These are phyloP conservation scores for Irena cyanogastra DNA, from an alignment of 2,113 vertebrate species.

Conservation along the genomic window DNA sequence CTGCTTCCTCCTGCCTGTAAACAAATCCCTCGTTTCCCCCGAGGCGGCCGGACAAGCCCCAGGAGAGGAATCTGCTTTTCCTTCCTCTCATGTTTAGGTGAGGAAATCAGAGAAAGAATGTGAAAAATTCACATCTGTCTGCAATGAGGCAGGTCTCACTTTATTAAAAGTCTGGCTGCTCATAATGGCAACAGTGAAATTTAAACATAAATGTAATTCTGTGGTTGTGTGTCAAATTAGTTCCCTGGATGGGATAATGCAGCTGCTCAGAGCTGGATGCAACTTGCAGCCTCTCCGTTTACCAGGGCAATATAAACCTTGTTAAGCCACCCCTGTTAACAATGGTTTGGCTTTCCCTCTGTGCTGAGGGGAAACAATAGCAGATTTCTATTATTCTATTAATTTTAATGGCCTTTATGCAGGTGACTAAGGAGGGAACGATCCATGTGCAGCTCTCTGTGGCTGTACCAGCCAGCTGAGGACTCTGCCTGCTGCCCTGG, in stretches of 20 bases:
- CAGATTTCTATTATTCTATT: background rate
- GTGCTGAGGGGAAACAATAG: background rate
- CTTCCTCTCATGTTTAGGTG: background rate
- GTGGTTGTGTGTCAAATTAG: background rate
- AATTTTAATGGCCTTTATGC: background rate
- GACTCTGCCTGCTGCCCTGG: background rate
- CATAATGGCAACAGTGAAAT: background rate
- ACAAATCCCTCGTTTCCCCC: conserved; percentile 13
- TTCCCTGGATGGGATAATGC: background rate
- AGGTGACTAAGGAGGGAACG: background rate
- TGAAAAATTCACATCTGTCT: conserved; percentile 2
- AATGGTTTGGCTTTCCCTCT: background rate
- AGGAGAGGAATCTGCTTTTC: background rate
- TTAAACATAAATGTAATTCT: background rate
- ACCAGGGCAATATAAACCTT: background rate
- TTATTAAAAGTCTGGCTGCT: background rate
- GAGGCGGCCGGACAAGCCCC: background rate
- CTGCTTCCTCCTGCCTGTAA: conserved; percentile 5
- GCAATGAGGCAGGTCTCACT: background rate
- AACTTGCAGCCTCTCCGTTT: background rate
- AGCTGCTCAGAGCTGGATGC: background rate
- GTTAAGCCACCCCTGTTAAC: background rate
- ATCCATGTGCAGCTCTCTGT: background rate
- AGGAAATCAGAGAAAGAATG: conserved; percentile 5
- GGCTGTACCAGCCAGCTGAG: background rate